These are phyloP conservation scores for Peromyscus eremicus DNA, from an alignment of 2,797 vertebrate genomes.

Conservation along the genomic window DNA sequence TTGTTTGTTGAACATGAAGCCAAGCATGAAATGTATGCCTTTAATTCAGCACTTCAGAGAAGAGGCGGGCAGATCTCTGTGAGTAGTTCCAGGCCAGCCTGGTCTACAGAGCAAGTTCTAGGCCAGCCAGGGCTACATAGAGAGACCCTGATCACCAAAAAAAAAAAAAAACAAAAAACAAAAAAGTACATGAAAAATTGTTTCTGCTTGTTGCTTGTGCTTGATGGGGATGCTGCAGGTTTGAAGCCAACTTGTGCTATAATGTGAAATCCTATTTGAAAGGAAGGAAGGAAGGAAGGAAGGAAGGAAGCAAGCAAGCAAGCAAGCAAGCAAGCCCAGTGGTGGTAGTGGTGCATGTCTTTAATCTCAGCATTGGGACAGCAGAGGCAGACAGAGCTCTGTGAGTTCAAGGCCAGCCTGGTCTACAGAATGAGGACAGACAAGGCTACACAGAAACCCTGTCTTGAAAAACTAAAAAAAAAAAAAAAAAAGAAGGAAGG, in stretches of 20 bases:
- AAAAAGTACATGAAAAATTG: background rate
- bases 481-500: background rate
- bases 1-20: constrained; percentile 10
- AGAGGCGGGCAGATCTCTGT: background rate
- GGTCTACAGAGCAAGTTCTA: background rate
- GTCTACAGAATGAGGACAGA: background rate
- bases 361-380: background rate
- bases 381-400: background rate
- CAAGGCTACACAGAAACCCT: background rate
- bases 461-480: background rate
- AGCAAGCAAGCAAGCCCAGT: background rate
- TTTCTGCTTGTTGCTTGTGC: background rate
- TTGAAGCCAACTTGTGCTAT: background rate
- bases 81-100: background rate
- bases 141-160: background rate
- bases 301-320: too few species aligned
- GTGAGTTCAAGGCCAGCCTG: background rate
- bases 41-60: background rate
- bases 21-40: background rate
- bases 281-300: background rate
- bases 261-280: background rate
- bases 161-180: background rate
- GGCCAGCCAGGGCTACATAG: background rate
- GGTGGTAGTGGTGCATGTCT: background rate
- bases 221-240: background rate